Evolutionary conservation across 2,113 vertebrate species (phyloP).

Genomic region (Triplophysa siluroides): DNA sequence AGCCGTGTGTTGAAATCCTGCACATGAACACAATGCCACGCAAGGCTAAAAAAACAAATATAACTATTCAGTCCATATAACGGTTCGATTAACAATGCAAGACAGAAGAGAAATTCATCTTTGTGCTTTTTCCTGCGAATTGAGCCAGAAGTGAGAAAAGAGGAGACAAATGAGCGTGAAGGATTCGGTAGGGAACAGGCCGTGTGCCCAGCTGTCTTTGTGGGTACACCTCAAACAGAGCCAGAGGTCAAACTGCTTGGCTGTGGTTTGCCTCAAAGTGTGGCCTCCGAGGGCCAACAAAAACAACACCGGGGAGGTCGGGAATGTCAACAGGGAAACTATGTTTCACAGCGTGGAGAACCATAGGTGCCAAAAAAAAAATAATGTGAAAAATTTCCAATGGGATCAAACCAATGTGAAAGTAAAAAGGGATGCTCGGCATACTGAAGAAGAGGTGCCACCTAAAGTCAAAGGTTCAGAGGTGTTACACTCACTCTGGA

Average conservation of each 20-base stretch:
- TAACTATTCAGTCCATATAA: neutral
- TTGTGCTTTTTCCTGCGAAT: neutral
- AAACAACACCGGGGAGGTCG: conserved; percentile 64
- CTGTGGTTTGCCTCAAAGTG: conserved; percentile 35
- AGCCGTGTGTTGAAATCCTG: neutral
- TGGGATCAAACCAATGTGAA: too few species aligned
- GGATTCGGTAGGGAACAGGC: neutral
- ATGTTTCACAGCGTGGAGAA: conserved; percentile 51
- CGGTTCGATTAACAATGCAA: neutral
- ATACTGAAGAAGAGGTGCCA: too few species aligned
- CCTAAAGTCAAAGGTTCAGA: too few species aligned
- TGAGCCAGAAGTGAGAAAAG: conserved; percentile 5
- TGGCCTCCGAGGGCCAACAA: conserved; percentile 62
- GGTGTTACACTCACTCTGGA: too few species aligned
- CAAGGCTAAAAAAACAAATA: neutral
- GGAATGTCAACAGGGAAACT: conserved; percentile 68
- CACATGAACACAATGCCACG: neutral
- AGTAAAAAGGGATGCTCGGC: too few species aligned
- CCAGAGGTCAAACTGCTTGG: conserved; percentile 34
- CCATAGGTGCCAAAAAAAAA: conserved; percentile 1
- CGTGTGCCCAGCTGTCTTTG: conserved; percentile 9
- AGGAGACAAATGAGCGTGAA: conserved; percentile 17
- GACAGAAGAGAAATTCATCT: neutral
- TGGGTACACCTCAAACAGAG: conserved; percentile 7
- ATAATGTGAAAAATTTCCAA: too few species aligned